These are phyloP conservation scores for Salvelinus fontinalis DNA, from an alignment of 2,113 vertebrate species.

Conservation along the genomic window DNA sequence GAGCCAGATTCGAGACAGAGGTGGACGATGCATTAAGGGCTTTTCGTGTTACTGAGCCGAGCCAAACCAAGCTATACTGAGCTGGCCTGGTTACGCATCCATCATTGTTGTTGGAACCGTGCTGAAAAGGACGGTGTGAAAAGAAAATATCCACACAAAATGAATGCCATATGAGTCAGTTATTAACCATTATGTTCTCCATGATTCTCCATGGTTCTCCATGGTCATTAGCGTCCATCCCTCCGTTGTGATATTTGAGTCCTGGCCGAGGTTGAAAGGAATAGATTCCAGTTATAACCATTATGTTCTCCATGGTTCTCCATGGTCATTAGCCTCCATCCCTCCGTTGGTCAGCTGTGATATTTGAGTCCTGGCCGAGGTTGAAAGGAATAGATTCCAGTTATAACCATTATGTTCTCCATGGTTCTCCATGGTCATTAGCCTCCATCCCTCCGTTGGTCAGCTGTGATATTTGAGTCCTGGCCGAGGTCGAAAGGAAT, in stretches of 20 bases:
- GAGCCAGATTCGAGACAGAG: constrained; percentile 11
- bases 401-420: background rate
- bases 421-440: background rate
- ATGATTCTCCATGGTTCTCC: background rate
- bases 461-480: constrained; percentile 28
- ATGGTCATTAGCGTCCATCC: constrained; percentile 9
- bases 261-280: constrained; percentile 57
- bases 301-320: background rate
- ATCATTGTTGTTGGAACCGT: too few relatives aligned
- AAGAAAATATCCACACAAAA: too few relatives aligned
- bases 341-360: constrained; percentile 27
- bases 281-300: constrained; percentile 37
- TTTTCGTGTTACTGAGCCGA: background rate
- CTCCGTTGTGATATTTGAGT: constrained; percentile 37
- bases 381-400: constrained; percentile 49
- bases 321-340: constrained; percentile 9
- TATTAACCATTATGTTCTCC: background rate
- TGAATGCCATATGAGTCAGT: background rate
- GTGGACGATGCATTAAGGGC: background rate
- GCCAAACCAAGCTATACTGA: too few relatives aligned
- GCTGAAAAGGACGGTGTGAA: too few relatives aligned
- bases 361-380: constrained; percentile 42
- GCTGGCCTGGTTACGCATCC: too few relatives aligned
- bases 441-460: constrained; percentile 31
- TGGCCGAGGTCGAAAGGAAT: constrained; percentile 56